These are phyloP conservation scores for Leucania comma DNA, from an alignment of 2,888 invertebrate genomes.

Conservation along the genomic window DNA sequence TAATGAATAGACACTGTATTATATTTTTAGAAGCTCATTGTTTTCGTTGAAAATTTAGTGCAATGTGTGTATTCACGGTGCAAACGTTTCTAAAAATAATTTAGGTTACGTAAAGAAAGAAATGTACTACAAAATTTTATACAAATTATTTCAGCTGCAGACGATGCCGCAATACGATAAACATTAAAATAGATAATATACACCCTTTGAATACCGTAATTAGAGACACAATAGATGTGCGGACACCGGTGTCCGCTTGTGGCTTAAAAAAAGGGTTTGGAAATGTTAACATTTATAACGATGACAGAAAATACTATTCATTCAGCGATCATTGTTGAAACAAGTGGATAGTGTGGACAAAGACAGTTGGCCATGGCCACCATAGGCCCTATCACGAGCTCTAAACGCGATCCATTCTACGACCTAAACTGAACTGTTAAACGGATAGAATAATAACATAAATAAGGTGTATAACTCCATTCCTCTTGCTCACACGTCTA, in stretches of 20 bases:
- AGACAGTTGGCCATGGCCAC: background rate
- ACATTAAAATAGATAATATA: conserved; percentile 6
- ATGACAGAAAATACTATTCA: background rate
- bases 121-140: background rate
- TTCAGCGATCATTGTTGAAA: background rate
- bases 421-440: too few relatives aligned
- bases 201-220: background rate
- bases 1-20: background rate
- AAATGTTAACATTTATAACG: conserved; percentile 3
- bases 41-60: conserved; percentile 31
- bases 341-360: background rate
- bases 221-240: too few relatives aligned
- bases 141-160: conserved; percentile 32
- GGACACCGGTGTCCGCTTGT: too few relatives aligned
- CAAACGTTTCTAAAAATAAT: conserved; percentile 35
- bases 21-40: conserved; percentile 35
- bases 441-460: too few relatives aligned
- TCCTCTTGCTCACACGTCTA: too few relatives aligned
- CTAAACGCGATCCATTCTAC: too few relatives aligned
- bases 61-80: conserved; percentile 21
- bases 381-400: too few relatives aligned
- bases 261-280: conserved; percentile 9
- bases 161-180: conserved; percentile 15
- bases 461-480: too few relatives aligned
- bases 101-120: conserved; percentile 22